These are phyloP conservation scores for Muraenolepis orangiensis DNA, from an alignment of 2,797 vertebrate genomes.

Conservation along the genomic window DNA sequence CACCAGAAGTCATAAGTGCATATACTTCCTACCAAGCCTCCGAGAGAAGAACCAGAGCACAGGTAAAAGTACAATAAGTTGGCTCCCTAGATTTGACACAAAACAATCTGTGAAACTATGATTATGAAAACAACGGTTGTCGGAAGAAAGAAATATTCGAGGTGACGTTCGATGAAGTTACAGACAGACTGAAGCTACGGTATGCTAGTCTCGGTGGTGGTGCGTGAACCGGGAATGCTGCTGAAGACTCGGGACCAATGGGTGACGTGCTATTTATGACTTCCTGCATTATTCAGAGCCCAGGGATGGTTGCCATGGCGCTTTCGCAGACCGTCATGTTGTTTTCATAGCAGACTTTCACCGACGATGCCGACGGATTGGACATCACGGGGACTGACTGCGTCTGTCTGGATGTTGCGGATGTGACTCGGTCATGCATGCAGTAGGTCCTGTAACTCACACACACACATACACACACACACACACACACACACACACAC, in stretches of 20 bases:
- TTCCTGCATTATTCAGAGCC: conserved; percentile 58
- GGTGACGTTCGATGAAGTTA: not conserved
- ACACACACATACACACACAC: not conserved
- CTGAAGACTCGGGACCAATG: not conserved
- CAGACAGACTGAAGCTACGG: not conserved
- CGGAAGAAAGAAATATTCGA: too few species aligned
- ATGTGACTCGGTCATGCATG: conserved; percentile 37
- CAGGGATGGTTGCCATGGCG: conserved; percentile 35
- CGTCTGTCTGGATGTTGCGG: conserved; percentile 19
- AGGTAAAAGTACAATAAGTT: too few species aligned
- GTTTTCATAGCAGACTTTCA: conserved; percentile 24
- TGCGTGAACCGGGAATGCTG: not conserved
- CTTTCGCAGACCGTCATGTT: too few species aligned
- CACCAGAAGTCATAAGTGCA: too few species aligned
- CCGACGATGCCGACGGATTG: conserved; percentile 57
- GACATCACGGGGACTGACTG: conserved; percentile 36
- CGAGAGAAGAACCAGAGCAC: too few species aligned
- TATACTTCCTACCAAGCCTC: too few species aligned
- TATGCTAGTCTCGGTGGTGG: not conserved
- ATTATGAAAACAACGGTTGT: too few species aligned
- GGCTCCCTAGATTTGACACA: too few species aligned
- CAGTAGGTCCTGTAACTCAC: conserved; percentile 5
- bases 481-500: not conserved
- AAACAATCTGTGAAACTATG: too few species aligned
- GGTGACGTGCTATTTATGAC: conserved; percentile 36